Evolutionary conservation across 2,888 invertebrate genomes (phyloP).

Genomic region (Magallana nippona): DNA sequence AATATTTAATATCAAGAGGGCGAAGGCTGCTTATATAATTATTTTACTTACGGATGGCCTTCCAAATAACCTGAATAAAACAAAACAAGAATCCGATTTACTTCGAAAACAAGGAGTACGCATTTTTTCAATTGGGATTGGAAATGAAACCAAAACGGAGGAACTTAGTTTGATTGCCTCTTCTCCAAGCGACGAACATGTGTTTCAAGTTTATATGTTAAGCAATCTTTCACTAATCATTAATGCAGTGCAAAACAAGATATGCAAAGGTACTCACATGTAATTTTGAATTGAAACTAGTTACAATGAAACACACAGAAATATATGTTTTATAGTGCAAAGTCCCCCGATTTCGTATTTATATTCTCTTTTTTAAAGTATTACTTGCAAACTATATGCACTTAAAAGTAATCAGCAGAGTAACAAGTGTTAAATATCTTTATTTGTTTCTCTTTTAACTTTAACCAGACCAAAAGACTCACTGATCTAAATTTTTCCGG

Average conservation of each 20-base stretch:
- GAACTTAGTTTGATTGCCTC: conserved; percentile 22
- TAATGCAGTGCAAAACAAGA: background rate
- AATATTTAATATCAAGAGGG: conserved; percentile 21
- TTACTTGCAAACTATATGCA: too few species aligned
- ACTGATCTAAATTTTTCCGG: too few species aligned
- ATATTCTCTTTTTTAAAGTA: too few species aligned
- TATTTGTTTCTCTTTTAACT: too few species aligned
- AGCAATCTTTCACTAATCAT: background rate
- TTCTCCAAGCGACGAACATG: background rate
- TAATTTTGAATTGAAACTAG: too few species aligned
- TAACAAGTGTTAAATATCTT: too few species aligned
- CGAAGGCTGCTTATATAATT: conserved; percentile 28
- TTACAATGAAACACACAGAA: too few species aligned
- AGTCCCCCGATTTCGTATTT: too few species aligned
- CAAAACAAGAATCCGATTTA: background rate
- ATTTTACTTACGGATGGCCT: conserved; percentile 35
- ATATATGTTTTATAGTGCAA: too few species aligned
- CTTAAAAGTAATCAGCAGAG: too few species aligned
- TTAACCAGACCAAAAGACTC: too few species aligned
- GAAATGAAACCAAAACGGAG: background rate
- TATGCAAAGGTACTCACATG: conserved; percentile 3
- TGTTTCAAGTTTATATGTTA: conserved; percentile 22
- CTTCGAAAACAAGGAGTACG: background rate
- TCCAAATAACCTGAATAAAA: background rate
- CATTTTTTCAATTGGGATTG: conserved; percentile 33